Conservation (phyloP, 2,797 vertebrate species). For the Phalanger gymnotis region DNA sequence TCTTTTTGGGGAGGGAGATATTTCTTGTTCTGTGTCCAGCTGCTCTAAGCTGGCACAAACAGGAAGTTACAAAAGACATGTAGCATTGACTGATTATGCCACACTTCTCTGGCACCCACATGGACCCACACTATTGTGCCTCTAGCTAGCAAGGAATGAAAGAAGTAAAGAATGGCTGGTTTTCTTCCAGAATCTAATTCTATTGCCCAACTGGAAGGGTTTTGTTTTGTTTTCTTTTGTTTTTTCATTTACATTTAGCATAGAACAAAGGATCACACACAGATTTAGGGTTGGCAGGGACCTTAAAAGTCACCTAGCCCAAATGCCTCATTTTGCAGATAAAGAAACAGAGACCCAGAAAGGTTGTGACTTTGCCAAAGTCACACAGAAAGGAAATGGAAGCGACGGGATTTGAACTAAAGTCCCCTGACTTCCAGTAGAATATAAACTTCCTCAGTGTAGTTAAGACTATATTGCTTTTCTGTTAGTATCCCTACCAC, state of each 20-base stretch:
- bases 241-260: conserved; percentile 18
- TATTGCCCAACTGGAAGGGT: not conserved
- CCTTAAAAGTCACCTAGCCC: not conserved
- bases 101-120: not conserved
- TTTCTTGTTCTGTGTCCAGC: not conserved
- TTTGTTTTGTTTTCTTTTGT: not conserved
- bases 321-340: not conserved
- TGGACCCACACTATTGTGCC: not conserved
- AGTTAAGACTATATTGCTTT: not conserved
- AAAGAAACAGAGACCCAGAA: not conserved
- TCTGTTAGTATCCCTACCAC: not conserved
- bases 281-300: not conserved
- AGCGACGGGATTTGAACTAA: not conserved
- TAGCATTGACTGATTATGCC: not conserved
- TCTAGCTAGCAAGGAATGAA: not conserved
- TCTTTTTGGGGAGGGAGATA: not conserved
- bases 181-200: conserved; percentile 12
- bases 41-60: conserved; percentile 8
- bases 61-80: conserved; percentile 29
- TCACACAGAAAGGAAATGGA: not conserved
- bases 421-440: not conserved
- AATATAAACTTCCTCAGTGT: not conserved
- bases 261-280: not conserved
- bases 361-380: not conserved
- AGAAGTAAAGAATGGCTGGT: not conserved